Conservation (phyloP, 2,888 invertebrate species). For the Mythimna pallens region DNA sequence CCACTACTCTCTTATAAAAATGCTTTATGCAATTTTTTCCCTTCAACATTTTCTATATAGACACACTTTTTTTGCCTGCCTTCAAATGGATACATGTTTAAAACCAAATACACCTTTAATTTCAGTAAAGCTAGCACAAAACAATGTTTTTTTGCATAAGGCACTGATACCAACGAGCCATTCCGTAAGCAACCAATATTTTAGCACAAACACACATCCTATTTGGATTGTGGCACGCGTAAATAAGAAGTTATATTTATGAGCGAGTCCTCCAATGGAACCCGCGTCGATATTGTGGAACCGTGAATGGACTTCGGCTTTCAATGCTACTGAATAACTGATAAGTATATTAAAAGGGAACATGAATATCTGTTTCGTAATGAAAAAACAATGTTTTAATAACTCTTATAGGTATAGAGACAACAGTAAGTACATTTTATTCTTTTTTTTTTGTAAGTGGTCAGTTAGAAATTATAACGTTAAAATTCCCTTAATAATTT, state of each 20-base stretch:
- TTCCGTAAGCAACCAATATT: conserved; percentile 43
- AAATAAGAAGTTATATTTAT: conserved; percentile 63
- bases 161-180: conserved; percentile 22
- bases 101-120: background rate
- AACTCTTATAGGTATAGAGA: no score
- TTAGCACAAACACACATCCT: conserved; percentile 44
- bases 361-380: background rate
- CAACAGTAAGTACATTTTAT: no score
- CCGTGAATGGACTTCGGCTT: conserved; percentile 38
- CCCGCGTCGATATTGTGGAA: conserved; percentile 32
- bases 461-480: no score
- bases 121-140: background rate
- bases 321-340: conserved; percentile 37
- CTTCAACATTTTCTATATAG: no score
- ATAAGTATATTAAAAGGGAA: conserved; percentile 30
- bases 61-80: no score
- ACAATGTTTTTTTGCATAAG: background rate
- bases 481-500: no score
- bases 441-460: no score
- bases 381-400: background rate
- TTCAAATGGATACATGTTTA: background rate
- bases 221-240: conserved; percentile 42
- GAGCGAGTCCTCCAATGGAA: conserved; percentile 30
- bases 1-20: no score
- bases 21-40: no score